Evolutionary conservation across 2,888 invertebrate species (phyloP).

Genomic region (Drosophila niveifrons): DNA sequence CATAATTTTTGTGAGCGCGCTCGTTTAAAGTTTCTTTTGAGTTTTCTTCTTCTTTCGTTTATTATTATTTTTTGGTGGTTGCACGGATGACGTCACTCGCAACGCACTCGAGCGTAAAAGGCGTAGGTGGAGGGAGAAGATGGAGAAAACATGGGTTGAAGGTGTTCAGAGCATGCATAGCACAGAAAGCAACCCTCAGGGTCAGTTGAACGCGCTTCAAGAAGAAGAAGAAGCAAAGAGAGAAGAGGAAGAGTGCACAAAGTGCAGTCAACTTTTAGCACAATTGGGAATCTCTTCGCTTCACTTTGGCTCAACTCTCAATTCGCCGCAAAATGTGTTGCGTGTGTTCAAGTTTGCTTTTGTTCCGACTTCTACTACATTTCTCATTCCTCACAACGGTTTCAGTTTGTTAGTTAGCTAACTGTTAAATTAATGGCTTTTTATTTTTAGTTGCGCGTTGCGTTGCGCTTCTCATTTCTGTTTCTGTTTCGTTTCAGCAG

Average conservation of each 20-base stretch:
- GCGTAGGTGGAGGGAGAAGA: conserved; percentile 6
- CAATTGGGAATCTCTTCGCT: conserved; percentile 2
- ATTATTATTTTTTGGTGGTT: conserved; percentile 22
- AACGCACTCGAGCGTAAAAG: conserved; percentile 20
- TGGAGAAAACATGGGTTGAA: conserved; percentile 12
- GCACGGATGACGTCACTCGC: conserved; percentile 50
- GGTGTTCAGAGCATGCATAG: conserved; percentile 31
- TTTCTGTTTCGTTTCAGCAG: no score
- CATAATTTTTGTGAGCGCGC: conserved; percentile 25
- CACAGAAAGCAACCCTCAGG: conserved; percentile 23
- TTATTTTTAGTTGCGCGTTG: conserved; percentile 53
- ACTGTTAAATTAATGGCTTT: conserved; percentile 67
- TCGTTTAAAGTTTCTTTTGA: conserved; percentile 4
- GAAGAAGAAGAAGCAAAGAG: no score
- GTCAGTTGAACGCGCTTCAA: conserved; percentile 30
- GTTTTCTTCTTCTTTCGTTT: not conserved
- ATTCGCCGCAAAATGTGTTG: conserved; percentile 2
- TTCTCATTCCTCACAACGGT: conserved; percentile 15
- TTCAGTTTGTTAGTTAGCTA: conserved; percentile 50
- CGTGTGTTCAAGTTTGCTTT: not conserved
- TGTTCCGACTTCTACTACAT: not conserved
- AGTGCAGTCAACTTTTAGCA: conserved; percentile 49
- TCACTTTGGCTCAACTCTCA: not conserved
- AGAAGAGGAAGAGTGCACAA: conserved; percentile 4
- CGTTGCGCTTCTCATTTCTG: conserved; percentile 9